Evolutionary conservation across 2,888 invertebrate genomes (phyloP).

Genomic region (Luperina testacea): DNA sequence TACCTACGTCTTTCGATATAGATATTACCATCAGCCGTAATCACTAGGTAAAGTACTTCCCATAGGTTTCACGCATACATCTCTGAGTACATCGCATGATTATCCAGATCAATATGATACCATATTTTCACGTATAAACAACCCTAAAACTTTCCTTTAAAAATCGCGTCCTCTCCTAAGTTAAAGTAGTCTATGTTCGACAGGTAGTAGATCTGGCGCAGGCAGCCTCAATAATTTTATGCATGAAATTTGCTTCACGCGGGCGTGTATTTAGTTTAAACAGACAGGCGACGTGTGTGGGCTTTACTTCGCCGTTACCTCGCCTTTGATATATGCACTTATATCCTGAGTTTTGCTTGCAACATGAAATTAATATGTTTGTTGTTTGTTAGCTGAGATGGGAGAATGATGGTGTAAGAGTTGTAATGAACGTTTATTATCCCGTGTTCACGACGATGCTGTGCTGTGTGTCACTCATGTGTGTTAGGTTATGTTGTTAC

Average conservation of each 20-base stretch:
- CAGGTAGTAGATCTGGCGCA: slow-evolving; percentile 80
- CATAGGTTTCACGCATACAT: not conserved
- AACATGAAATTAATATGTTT: slow-evolving; percentile 58
- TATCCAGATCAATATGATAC: not conserved
- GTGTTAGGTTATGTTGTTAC: not conserved
- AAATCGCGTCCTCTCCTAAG: slow-evolving; percentile 60
- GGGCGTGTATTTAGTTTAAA: slow-evolving; percentile 80
- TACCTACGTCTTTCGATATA: not conserved
- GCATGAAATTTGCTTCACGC: slow-evolving; percentile 85
- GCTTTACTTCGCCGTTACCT: slow-evolving; percentile 62
- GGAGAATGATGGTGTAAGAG: slow-evolving; percentile 2
- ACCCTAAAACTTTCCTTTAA: not conserved
- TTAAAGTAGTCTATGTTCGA: slow-evolving; percentile 66
- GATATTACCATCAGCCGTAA: not conserved
- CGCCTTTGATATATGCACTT: slow-evolving; percentile 64
- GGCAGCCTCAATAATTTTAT: slow-evolving; percentile 86
- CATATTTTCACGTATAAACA: not conserved
- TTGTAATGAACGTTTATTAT: slow-evolving; percentile 26
- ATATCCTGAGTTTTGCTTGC: slow-evolving; percentile 55
- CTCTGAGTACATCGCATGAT: not conserved
- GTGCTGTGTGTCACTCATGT: not conserved
- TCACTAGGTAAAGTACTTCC: not conserved
- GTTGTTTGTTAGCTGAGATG: slow-evolving; percentile 31
- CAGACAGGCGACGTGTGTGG: slow-evolving; percentile 70
- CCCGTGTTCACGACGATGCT: not conserved